Base-by-base conservation (phyloP, 1,140 invertebrate genomes). In the Atta colombica region DNA sequence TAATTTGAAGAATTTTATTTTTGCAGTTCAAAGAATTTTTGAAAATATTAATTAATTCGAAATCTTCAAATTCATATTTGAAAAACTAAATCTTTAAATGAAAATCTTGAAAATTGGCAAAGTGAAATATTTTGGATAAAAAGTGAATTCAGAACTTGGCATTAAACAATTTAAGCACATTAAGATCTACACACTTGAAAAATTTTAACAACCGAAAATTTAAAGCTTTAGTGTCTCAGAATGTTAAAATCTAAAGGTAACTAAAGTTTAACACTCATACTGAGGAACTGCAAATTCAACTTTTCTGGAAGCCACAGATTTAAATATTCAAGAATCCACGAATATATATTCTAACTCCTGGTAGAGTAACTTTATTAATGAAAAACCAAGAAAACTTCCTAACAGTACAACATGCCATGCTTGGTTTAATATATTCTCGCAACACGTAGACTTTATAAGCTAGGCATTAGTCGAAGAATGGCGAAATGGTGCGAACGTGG, bases 391-490 rank as follows among this genome's bases (percentile, higher is more conserved):
- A 74, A 84, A 84, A 84, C 80, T 84, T 84, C 14, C 45, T 69
- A 80, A 80, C 53, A 28, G n/a, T 75, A 75, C 69, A 75, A 75
- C 69, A 84, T 35, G 28, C 69, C 28, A 84, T 45, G 72, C 69
- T 75, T n/a, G 45, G 80, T 16, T 84, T 74, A 82, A 74, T 74
- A 82, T 82, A 82, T 84, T 84, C 80, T 84, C 35, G 55, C 55
- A 58, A 72, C 80, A 84, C 69, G 45, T 74, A 74, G 80, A 84
- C 55, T 84, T 75, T 84, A 84, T 84, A 84, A 84, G 80, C 80
- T 51, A 31, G 45, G 80, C 80, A 84, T 84, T 84, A 84, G 80
- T 75, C 80, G 80, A 74, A 84, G 80, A 84, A 84, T 84, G 25
- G 68, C 80, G 66, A 74, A 82, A 82, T 61, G 80, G 80, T 39